Conservation (phyloP, 2,888 invertebrate genomes). For the Plagodis dolabraria region DNA sequence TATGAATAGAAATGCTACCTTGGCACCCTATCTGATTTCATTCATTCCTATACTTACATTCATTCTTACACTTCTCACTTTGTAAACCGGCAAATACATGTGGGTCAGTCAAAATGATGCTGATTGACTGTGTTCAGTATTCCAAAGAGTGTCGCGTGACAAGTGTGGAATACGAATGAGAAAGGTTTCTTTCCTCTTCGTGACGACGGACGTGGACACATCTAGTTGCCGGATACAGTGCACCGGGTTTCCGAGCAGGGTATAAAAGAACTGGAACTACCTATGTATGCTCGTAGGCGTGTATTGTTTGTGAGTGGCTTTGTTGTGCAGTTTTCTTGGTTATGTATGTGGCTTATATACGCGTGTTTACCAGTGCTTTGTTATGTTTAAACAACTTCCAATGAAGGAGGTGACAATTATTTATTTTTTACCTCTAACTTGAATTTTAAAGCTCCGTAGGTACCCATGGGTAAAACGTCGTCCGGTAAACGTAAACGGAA, state of each 20-base stretch:
- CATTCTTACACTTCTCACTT: not conserved
- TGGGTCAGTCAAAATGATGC: slow-evolving; percentile 3
- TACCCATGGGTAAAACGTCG: too few species aligned
- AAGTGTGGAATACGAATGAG: slow-evolving; percentile 13
- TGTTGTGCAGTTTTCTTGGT: not conserved
- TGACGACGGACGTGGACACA: slow-evolving; percentile 4
- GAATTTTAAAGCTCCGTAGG: too few species aligned
- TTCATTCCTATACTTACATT: slow-evolving; percentile 3
- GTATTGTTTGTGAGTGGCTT: not conserved
- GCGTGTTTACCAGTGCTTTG: too few species aligned
- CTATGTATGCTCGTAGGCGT: not conserved
- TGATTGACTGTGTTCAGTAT: slow-evolving; percentile 15
- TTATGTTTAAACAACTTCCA: too few species aligned
- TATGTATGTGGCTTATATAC: too few species aligned
- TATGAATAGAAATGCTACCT: not conserved
- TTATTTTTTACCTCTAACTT: too few species aligned
- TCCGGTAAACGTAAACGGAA: too few species aligned
- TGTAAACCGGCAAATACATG: slow-evolving; percentile 1
- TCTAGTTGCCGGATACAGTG: slow-evolving; percentile 17
- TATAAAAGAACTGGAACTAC: not conserved
- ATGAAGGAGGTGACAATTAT: too few species aligned
- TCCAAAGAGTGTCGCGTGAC: slow-evolving; percentile 11
- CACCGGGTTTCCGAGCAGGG: slow-evolving; percentile 1
- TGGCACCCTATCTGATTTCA: not conserved
- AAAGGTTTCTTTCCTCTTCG: slow-evolving; percentile 9